Evolutionary conservation across 37 sponge, comb jelly and placozoan species (phyloP), one percentile per base, ranked within the genome.

Genomic region (Bolinopsis microptera): DNA sequence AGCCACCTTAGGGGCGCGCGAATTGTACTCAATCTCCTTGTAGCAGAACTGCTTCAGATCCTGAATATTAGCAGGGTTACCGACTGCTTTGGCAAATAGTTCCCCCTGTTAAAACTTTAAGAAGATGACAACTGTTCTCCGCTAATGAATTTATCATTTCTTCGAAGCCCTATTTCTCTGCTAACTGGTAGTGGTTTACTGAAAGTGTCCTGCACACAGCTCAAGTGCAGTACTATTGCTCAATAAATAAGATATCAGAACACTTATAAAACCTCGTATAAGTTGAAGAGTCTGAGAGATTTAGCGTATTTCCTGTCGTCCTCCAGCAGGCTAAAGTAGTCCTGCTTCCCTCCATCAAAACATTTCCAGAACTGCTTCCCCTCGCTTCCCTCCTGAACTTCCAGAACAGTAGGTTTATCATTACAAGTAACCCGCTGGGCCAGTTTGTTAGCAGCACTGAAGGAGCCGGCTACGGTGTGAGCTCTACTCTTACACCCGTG

Each of bases 401-500:
- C 61, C 61, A 48, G 9, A 48, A 48, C 61, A 48, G 61, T 13
- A 48, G 61, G 61, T 48, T 13, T 5, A 5, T 48, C 61, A 5
- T 13, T 13, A 5, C 13, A 13, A 48, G 9, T 48, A 48, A n/a
- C n/a, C n/a, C 61, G 61, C 1, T 70, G 24, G 2, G 74, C 35
- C 28, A 86, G 90, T 1, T 24, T 41, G 48, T 21, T 13, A 30
- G 90, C 90, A 5, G 90, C 90, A 2, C n/a, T 0, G 41, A 40
- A 38, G 0, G 90, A 40, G 0, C 90, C 90, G 26, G 90, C 41
- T 24, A 86, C 90, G 3, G 90, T 86, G 90, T 86, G 90, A 39
- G 36, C 35, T 22, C 61, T 41, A 86, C 90, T 86, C 61, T 86
- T 86, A 40, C 61, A 86, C n/a, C 90, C 90, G 30, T 39, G 40